Evolutionary conservation across 2,797 vertebrate genomes (phyloP), one percentile per base, ranked within the genome.

Genomic region (Accipiter minullus): DNA sequence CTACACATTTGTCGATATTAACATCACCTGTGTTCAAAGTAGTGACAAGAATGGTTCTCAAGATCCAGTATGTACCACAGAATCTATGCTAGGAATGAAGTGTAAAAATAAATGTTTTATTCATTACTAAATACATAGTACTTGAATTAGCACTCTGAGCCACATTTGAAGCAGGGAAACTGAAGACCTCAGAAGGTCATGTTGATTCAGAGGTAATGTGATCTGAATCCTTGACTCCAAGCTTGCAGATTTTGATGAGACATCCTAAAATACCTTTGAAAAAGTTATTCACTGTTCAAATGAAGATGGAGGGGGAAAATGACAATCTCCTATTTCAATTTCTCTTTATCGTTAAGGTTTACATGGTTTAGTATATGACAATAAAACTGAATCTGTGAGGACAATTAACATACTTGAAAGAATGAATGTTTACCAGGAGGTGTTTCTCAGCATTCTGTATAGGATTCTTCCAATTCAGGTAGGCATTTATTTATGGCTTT

Each of bases 351-450:
- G 11, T 94, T 92, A 97, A 99, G 99, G 99, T 92, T 98, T 99
- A 82, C 98, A 97, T 81, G 98, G 98, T 96, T 98, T 99, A 97
- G 99, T 99, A 97, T 98, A 99, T 97, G 99, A 99, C 98, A 99
- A 99, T 98, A 98, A 98, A 98, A 99, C 99, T 48, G 99, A 99
- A 97, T 99, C 99, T 96, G 99, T 98, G 98, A 98, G 98, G 98
- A 99, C 99, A 95, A 99, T 99, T 97, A 99, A 99, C 98, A 99
- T 99, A 96, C 98, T 99, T 69, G 99, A 99, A 96, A 98, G 99
- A 94, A 99, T 99, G 99, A 99, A 99, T 98, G 99, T 99, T 97
- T 99, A 99, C 98, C 99, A 99, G 95, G 99, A 99, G 96, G 99
- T 99, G 95, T 98, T 99, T 93, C 99, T 99, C 96, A 98, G 99